phyloP scores from a whole-genome alignment of 2,797 vertebrate species.

The Sparus aurata region DNA sequence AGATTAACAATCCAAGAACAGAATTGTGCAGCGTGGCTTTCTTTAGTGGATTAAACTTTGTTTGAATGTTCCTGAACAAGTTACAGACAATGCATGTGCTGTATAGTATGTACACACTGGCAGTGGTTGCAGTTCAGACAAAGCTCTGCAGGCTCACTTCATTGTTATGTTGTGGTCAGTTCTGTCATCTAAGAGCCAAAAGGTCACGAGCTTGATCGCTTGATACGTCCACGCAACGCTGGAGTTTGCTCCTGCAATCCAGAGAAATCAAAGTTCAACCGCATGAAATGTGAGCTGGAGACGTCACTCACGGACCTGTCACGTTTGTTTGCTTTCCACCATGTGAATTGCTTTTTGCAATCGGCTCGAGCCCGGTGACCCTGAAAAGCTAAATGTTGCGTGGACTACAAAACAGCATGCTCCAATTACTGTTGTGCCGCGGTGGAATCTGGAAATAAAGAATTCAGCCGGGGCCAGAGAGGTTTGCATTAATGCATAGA shows the following conservation, averaged over 20 bases:
- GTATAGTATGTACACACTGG: too few species aligned
- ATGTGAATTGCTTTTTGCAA: background rate
- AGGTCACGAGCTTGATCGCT: background rate
- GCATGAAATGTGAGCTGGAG: background rate
- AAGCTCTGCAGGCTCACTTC: background rate
- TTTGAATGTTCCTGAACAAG: too few species aligned
- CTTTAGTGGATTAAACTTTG: too few species aligned
- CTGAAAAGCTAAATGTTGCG: conserved; percentile 24
- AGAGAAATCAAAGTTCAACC: background rate
- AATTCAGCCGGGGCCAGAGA: conserved; percentile 19
- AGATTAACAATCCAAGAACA: too few species aligned
- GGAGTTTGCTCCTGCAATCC: background rate
- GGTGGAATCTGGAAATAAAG: conserved; percentile 17
- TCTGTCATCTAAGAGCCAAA: background rate
- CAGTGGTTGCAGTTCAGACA: background rate
- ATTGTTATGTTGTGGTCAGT: background rate
- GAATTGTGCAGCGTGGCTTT: too few species aligned
- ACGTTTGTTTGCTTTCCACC: background rate
- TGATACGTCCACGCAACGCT: background rate
- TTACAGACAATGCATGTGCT: too few species aligned
- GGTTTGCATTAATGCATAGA: conserved; percentile 41
- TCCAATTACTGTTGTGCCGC: conserved; percentile 28
- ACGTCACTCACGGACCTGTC: conserved; percentile 8
- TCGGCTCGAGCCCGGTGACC: conserved; percentile 2
- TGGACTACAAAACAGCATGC: conserved; percentile 34